These are phyloP conservation scores for Ectemnius cavifrons DNA, from an alignment of 2,888 invertebrate genomes.

Conservation along the genomic window DNA sequence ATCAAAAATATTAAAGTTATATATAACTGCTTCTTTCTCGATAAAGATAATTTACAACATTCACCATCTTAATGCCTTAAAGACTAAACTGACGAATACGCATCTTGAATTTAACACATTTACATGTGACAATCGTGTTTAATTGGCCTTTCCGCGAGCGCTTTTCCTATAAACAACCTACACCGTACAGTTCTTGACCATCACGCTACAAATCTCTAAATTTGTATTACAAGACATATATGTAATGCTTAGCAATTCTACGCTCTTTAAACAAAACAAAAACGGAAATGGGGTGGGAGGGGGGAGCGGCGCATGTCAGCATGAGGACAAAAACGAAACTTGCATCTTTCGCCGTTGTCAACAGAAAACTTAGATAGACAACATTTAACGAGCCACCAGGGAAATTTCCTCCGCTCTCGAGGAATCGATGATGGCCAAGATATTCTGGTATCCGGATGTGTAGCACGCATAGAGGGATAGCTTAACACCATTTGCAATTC, in stretches of 20 bases:
- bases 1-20: conserved; percentile 71
- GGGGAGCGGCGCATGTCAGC: conserved; percentile 43
- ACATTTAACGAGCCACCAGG: conserved; percentile 34
- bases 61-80: conserved; percentile 47
- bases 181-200: conserved; percentile 58
- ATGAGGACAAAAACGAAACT: conserved; percentile 41
- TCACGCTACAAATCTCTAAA: conserved; percentile 68
- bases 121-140: conserved; percentile 56
- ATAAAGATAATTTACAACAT: conserved; percentile 73
- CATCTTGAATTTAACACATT: conserved; percentile 59
- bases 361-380: conserved; percentile 64
- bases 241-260: conserved; percentile 50
- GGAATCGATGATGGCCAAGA: too few relatives aligned
- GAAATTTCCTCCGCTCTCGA: conserved; percentile 4
- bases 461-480: too few relatives aligned
- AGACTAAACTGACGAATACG: conserved; percentile 66
- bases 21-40: conserved; percentile 49
- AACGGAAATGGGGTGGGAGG: conserved; percentile 14
- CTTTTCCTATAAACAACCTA: conserved; percentile 64
- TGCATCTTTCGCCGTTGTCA: conserved; percentile 49
- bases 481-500: too few relatives aligned
- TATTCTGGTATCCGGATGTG: too few relatives aligned
- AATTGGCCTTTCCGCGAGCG: conserved; percentile 58
- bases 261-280: conserved; percentile 36
- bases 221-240: conserved; percentile 64